Evolutionary conservation across 1,140 invertebrate species (phyloP), one percentile per base, ranked within the genome.

Genomic region (Planococcus citri): DNA sequence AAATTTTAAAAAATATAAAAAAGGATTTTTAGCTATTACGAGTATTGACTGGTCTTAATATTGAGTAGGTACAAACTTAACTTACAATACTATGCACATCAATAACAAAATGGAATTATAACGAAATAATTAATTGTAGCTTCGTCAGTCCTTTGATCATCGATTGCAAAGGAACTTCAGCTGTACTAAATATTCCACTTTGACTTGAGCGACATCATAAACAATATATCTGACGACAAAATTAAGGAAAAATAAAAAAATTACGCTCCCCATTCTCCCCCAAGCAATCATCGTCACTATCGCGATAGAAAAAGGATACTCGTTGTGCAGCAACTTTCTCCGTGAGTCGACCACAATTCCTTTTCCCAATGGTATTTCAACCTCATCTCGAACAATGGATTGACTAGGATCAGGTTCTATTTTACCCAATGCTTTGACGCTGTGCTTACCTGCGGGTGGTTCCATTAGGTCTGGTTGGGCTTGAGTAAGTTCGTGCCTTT

Each of bases 171-270:
- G 87, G 78, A 95, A 95, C 21, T 91, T 86, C 78, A 88, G 81
- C 73, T 86, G 85, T 33, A 94, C 73, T 69, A 94, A 78, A 76
- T 94, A 95, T 74, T 89, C 84, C 14, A 89, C 82, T 74, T 92
- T 89, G 1, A 94, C 88, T 78, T 95, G 94, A 27, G 89, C 89
- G 29, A 91, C 84, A 78, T 95, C 92, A 75, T 95, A 95, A 0
- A 96, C 91, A 76, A 96, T 93, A 75, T 87, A 93, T 81, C 85
- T 87, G 79, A 74, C 72, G 72, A 68, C 72, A 68, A 33, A 29
- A 24, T 82, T 79, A 83, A 80, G 79, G 79, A 82, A 82, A 74
- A 68, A n/a, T n/a, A n/a, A n/a, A n/a, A n/a, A n/a, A n/a, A n/a
- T n/a, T n/a, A n/a, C n/a, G n/a, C n/a, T n/a, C 9, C n/a, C 37